These are phyloP conservation scores for Pedetes capensis DNA, from an alignment of 2,113 vertebrate genomes.

Conservation along the genomic window DNA sequence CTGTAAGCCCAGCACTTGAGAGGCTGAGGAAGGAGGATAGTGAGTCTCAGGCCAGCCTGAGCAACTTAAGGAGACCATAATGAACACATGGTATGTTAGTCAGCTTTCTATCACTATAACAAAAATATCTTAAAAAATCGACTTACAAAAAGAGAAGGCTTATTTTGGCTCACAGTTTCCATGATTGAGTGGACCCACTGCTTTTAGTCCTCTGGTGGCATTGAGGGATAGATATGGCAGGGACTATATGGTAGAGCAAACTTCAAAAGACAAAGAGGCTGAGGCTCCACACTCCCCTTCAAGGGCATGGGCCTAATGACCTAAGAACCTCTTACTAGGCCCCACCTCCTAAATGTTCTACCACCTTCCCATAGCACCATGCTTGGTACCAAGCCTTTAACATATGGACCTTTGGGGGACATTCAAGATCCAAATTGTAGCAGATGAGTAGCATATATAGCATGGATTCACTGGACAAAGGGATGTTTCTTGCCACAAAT, in stretches of 20 bases:
- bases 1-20: neutral
- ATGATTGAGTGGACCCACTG: neutral
- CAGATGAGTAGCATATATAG: neutral
- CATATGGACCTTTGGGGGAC: neutral
- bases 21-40: neutral
- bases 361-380: neutral
- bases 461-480: neutral
- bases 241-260: neutral
- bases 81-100: neutral
- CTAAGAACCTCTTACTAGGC: neutral
- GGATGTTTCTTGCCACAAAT: neutral
- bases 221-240: neutral
- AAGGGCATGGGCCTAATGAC: neutral
- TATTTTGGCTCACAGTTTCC: neutral
- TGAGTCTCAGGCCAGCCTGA: neutral
- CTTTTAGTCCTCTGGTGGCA: neutral
- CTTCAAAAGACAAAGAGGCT: neutral
- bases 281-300: neutral
- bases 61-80: neutral
- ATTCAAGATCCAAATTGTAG: neutral
- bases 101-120: neutral
- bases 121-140: neutral
- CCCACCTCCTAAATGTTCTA: neutral
- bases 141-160: neutral
- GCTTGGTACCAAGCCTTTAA: neutral